A percentile compares a stretch with the other conserved stretches of the same genome.
Evolutionary conservation across 2,797 vertebrate species (phyloP).

Genomic region (Holocentrus rufus): DNA sequence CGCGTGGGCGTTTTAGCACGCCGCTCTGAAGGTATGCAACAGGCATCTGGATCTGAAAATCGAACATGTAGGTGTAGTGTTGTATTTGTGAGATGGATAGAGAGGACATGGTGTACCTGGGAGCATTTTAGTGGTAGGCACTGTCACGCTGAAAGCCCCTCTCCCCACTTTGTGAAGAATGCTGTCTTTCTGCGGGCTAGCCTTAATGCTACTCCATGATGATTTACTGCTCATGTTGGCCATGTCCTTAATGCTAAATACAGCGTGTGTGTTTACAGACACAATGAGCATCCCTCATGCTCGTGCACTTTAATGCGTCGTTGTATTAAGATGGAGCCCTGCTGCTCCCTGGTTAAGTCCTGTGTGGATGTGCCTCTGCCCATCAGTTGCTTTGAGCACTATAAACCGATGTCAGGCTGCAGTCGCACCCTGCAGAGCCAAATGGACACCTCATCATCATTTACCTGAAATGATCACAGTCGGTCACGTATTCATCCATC

Average conservation of each 20-base stretch:
- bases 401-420: constrained; percentile 33
- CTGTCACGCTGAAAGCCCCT: constrained; percentile 31
- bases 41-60: constrained; percentile 18
- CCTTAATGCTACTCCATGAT: constrained; percentile 59
- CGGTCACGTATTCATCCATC: constrained; percentile 31
- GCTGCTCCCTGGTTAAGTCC: constrained; percentile 43
- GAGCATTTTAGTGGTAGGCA: constrained; percentile 30
- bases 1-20: constrained; percentile 26
- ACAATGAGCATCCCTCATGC: constrained; percentile 58
- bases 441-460: constrained; percentile 35
- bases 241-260: constrained; percentile 61
- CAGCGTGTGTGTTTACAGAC: constrained; percentile 53
- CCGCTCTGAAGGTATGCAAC: constrained; percentile 25
- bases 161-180: constrained; percentile 30
- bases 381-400: constrained; percentile 19
- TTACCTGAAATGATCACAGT: constrained; percentile 42
- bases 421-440: constrained; percentile 30
- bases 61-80: constrained; percentile 44
- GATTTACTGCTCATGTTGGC: constrained; percentile 61
- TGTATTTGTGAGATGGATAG: constrained; percentile 45
- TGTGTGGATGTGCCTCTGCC: constrained; percentile 27
- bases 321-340: constrained; percentile 59
- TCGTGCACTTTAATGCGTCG: constrained; percentile 58
- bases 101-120: constrained; percentile 37
- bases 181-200: constrained; percentile 62